Conservation (phyloP, 53 echinoderm and acorn worm species). For the Pentamera pediparva region DNA sequence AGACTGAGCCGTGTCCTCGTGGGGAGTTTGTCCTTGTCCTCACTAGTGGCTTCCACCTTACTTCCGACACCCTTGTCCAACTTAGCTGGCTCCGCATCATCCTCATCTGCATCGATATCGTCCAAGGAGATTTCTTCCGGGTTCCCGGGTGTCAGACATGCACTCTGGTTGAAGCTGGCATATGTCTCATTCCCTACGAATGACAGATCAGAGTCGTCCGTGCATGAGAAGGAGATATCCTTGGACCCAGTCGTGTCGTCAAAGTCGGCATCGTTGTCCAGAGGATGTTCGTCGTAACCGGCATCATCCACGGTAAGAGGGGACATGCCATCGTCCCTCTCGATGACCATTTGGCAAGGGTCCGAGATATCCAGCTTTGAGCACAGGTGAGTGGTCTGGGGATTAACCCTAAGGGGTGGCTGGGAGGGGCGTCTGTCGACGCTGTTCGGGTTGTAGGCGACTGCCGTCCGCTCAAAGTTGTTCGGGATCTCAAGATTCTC, state of each 20-base stretch:
- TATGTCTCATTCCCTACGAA: constrained; percentile 26
- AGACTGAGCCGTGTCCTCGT: background rate
- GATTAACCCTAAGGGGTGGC: constrained; percentile 65
- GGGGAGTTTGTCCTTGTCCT: background rate
- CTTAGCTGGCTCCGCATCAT: constrained; percentile 11
- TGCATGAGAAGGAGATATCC: constrained; percentile 1
- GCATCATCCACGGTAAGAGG: constrained; percentile 39
- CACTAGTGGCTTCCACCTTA: background rate
- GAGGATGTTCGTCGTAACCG: constrained; percentile 42
- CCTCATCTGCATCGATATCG: constrained; percentile 46
- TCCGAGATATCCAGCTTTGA: constrained; percentile 63
- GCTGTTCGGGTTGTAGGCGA: constrained; percentile 63
- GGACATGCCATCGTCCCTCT: constrained; percentile 29
- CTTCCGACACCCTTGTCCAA: background rate
- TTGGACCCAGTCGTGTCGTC: constrained; percentile 50
- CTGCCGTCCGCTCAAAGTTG: constrained; percentile 65
- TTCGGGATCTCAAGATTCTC: constrained; percentile 69
- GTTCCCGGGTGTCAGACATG: constrained; percentile 20
- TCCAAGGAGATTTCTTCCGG: constrained; percentile 35
- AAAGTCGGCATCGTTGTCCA: constrained; percentile 47
- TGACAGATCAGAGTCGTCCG: constrained; percentile 24
- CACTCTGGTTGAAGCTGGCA: constrained; percentile 14
- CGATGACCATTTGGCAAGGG: constrained; percentile 45
- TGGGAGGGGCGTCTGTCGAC: constrained; percentile 49
- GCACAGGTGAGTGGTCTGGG: constrained; percentile 77